Evolutionary conservation across 2,113 vertebrate species (phyloP).

Genomic region (Polypterus bichir): DNA sequence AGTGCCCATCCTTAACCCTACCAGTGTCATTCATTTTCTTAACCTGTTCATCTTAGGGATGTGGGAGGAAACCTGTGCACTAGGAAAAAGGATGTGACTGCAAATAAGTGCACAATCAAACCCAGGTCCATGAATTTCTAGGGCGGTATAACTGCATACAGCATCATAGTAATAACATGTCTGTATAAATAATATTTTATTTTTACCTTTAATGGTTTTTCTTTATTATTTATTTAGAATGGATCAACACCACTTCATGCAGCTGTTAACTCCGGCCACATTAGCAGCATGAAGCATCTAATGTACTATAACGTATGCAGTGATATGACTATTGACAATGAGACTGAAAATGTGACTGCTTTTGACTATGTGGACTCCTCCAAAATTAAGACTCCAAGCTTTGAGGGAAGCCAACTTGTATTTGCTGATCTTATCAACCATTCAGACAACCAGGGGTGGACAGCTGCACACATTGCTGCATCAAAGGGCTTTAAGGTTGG

Average conservation of each 20-base stretch:
- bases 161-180: neutral
- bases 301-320: constrained; percentile 43
- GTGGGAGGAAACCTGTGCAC: too few relatives aligned
- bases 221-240: constrained; percentile 49
- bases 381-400: constrained; percentile 24
- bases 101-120: too few relatives aligned
- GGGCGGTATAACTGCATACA: too few relatives aligned
- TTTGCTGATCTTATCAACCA: constrained; percentile 68
- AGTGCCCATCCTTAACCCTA: too few relatives aligned
- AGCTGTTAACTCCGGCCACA: constrained; percentile 69
- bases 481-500: constrained; percentile 85
- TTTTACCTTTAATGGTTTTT: neutral
- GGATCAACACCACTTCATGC: constrained; percentile 76
- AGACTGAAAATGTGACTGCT: constrained; percentile 19
- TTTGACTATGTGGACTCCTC: constrained; percentile 24
- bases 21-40: too few relatives aligned
- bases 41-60: too few relatives aligned
- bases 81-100: too few relatives aligned
- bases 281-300: constrained; percentile 68
- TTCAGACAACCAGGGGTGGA: constrained; percentile 79
- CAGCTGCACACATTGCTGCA: constrained; percentile 82
- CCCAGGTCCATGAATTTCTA: too few relatives aligned
- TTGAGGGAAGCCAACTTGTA: constrained; percentile 34
- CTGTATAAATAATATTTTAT: neutral
- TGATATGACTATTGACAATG: constrained; percentile 20